These are phyloP conservation scores for Cygnus atratus DNA, from an alignment of 2,113 vertebrate species.

Conservation along the genomic window DNA sequence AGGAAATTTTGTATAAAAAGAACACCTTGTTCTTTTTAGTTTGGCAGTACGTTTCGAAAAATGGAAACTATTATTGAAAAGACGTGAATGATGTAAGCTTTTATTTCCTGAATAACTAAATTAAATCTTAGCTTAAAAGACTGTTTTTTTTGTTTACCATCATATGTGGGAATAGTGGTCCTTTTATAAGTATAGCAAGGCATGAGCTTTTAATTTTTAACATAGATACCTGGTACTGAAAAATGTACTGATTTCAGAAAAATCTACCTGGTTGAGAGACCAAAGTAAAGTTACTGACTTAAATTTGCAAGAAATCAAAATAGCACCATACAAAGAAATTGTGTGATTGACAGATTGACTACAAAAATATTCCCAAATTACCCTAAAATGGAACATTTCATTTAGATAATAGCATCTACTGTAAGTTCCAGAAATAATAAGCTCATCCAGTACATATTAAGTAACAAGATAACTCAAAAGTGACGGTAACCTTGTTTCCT, in stretches of 20 bases:
- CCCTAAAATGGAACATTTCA: neutral
- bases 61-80: neutral
- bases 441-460: neutral
- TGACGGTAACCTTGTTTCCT: neutral
- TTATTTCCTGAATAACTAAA: neutral
- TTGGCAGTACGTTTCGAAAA: neutral
- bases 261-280: neutral
- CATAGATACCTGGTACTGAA: neutral
- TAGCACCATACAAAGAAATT: neutral
- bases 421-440: neutral
- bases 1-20: neutral
- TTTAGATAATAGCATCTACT: neutral
- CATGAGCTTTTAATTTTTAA: neutral
- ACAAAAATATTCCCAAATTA: neutral
- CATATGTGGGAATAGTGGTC: neutral
- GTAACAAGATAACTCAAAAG: neutral
- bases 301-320: neutral
- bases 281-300: neutral
- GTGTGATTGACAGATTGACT: neutral
- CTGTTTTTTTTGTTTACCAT: neutral
- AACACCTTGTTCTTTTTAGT: neutral
- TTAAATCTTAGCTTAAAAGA: neutral
- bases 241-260: neutral
- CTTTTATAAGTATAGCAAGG: neutral
- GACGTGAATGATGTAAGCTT: neutral